phyloP scores from a whole-genome alignment of 1,140 invertebrate species.

The Aphaenogaster ashmeadi region DNA sequence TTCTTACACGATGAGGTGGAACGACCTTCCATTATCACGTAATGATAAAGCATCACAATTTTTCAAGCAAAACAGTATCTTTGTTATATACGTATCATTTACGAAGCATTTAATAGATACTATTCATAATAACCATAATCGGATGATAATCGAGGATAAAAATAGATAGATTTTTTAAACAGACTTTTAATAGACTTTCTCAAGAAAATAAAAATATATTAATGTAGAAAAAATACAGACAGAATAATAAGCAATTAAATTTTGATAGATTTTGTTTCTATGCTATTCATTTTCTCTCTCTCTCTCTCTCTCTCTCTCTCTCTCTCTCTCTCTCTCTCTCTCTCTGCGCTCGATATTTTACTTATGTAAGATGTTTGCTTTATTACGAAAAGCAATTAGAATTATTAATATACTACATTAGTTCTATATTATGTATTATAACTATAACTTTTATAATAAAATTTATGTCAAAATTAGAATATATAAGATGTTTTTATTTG shows the following conservation, averaged over 20 bases:
- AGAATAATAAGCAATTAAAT: conserved; percentile 34
- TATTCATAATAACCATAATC: not conserved
- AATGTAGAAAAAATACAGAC: conserved; percentile 37
- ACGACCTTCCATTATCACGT: conserved; percentile 43
- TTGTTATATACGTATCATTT: conserved; percentile 20
- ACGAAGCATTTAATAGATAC: not conserved
- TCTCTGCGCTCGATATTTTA: conserved; percentile 5
- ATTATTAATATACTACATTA: not conserved
- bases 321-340: not conserved
- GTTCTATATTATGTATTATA: not conserved
- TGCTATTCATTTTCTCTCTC: not conserved
- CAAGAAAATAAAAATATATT: conserved; percentile 43
- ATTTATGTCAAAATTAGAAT: not conserved
- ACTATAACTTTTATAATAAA: not conserved
- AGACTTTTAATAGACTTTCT: conserved; percentile 45
- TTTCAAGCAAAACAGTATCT: conserved; percentile 20
- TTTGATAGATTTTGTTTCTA: conserved; percentile 31
- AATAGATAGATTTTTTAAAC: conserved; percentile 7
- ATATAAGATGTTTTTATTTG: not conserved
- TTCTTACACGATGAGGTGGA: conserved; percentile 43
- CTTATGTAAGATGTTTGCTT: not conserved
- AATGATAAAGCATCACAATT: conserved; percentile 49
- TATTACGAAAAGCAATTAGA: not conserved
- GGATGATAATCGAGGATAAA: not conserved
- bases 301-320: not conserved